Evolutionary conservation across 2,888 invertebrate genomes (phyloP), one percentile per base, ranked within the genome.

Genomic region (Latrodectus elegans): DNA sequence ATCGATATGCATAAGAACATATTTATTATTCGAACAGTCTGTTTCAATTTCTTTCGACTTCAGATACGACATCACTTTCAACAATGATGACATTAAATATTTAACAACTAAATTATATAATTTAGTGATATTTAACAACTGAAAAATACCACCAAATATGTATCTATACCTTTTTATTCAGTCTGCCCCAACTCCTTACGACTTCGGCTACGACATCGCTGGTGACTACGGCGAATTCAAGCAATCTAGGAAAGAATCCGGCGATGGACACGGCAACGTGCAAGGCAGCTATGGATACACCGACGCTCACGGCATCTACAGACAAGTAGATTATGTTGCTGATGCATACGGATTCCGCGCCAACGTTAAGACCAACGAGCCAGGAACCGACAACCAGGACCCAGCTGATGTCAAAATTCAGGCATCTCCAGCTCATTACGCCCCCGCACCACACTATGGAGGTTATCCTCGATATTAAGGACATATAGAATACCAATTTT

Each of bases 361-460:
- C 49, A 84, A 89, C 11, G 85, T 89, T 12, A 89, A 85, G 82
- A 89, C 88, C 81, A 89, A 89, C 85, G 88, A 89, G 72, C 88
- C 88, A 15, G 88, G 88, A 82, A 89, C 88, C 51, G 88, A 85
- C 67, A 85, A 85, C 74, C 84, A 85, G 67, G 82, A 85, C 82
- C 88, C 88, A n/a, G 88, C 88, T 89, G 88, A 89, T 75, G 88
- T 89, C 53, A n/a, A 82, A 22, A 55, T 89, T 53, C 78, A 85
- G 6, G 84, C 85, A 51, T 17, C 15, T 38, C 88, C 83, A 10
- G 88, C 51, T 15, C 88, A 88, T 12, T 79, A 83, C 67, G 79
- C 79, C 6, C 53, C 78, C 6, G 79, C 83, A 15, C 80, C 78
- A 6, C 70, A 68, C n/a, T 67, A 70, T 49, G 72, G 73, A n/a